Evolutionary conservation across 2,888 invertebrate genomes (phyloP).

Genomic region (Boloria euphrosyne): DNA sequence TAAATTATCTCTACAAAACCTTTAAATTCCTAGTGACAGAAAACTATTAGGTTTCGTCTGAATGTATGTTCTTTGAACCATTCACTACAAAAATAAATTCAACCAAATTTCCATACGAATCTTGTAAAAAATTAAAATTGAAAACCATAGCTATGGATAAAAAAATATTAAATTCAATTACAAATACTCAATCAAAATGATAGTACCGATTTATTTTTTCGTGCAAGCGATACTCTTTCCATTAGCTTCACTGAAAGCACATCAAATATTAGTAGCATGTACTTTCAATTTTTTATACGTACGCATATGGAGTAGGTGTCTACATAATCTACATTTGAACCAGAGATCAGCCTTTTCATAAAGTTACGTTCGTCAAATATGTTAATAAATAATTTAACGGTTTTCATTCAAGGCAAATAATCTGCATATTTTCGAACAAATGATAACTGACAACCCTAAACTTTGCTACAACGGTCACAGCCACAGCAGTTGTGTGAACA

Average conservation of each 20-base stretch:
- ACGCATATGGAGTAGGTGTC: neutral
- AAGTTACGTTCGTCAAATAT: no score
- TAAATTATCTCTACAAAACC: no score
- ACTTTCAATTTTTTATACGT: neutral
- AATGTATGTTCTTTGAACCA: no score
- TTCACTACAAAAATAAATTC: no score
- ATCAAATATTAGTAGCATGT: neutral
- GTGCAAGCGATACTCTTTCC: neutral
- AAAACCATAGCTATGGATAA: no score
- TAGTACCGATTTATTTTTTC: neutral
- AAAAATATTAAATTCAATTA: neutral
- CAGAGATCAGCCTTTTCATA: no score
- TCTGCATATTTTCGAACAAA: neutral
- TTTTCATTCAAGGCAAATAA: neutral
- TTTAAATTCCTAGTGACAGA: no score
- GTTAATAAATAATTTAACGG: neutral
- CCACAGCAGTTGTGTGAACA: conserved; percentile 38
- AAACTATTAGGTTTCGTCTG: no score
- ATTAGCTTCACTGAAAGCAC: neutral
- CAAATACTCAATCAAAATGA: neutral
- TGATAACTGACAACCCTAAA: conserved; percentile 28
- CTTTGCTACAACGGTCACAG: conserved; percentile 35
- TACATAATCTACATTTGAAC: no score
- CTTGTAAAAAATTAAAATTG: no score
- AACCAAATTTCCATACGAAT: no score